Evolutionary conservation across 2,797 vertebrate genomes (phyloP).

Genomic region (Lagorchestes hirsutus): DNA sequence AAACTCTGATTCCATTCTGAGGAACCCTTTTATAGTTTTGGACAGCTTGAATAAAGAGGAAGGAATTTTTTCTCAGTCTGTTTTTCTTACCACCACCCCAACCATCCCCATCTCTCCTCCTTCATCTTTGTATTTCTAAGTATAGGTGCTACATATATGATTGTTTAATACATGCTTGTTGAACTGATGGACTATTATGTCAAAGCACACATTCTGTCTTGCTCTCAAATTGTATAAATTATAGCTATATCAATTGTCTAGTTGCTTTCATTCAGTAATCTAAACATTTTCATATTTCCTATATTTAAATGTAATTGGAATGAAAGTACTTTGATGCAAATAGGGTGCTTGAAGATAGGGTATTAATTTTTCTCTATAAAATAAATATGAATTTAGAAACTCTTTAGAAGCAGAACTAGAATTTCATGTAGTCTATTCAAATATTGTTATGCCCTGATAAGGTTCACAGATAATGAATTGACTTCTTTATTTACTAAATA

Average conservation of each 20-base stretch:
- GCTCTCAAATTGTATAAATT: constrained; percentile 64
- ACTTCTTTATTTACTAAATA: constrained; percentile 74
- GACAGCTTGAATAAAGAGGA: background rate
- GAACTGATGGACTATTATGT: background rate
- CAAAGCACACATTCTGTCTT: constrained; percentile 58
- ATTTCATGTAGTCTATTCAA: constrained; percentile 34
- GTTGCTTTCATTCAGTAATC: constrained; percentile 76
- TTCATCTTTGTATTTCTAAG: background rate
- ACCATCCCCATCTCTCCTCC: background rate
- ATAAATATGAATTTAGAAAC: constrained; percentile 76
- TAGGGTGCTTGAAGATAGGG: constrained; percentile 67
- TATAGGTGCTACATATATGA: background rate
- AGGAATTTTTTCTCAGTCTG: background rate
- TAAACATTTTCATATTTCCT: constrained; percentile 83
- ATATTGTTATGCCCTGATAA: constrained; percentile 76
- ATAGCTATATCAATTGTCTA: constrained; percentile 69
- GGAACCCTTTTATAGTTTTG: background rate
- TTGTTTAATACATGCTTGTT: background rate
- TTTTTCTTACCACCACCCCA: background rate
- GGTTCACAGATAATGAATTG: constrained; percentile 70
- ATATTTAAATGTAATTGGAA: constrained; percentile 81
- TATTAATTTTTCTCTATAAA: constrained; percentile 68
- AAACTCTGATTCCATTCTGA: background rate
- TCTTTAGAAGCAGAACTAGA: constrained; percentile 70
- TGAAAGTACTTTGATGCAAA: constrained; percentile 76